These are phyloP conservation scores for Neosilurus hyrtlii DNA, from an alignment of 2,797 vertebrate species.

Conservation along the genomic window DNA sequence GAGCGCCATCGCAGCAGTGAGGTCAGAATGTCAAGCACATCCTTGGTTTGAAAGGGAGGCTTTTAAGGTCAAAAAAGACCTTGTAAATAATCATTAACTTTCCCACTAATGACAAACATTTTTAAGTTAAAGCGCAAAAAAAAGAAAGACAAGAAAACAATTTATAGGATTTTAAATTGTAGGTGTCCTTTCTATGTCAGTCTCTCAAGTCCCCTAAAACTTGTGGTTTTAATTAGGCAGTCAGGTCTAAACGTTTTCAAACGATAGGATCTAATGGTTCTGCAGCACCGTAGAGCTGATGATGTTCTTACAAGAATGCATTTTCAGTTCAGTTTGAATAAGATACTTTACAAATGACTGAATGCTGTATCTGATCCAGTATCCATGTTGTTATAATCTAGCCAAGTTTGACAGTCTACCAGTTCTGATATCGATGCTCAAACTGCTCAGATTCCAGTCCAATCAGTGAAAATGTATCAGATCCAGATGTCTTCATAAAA, in stretches of 20 bases:
- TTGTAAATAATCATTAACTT: constrained; percentile 47
- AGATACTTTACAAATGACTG: constrained; percentile 23
- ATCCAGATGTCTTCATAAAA: constrained; percentile 43
- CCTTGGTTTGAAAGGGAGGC: constrained; percentile 18
- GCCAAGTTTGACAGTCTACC: constrained; percentile 21
- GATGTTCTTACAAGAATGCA: background rate
- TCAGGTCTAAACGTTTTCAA: constrained; percentile 23
- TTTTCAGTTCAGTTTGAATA: constrained; percentile 6
- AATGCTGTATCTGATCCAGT: constrained; percentile 24
- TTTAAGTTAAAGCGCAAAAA: constrained; percentile 28
- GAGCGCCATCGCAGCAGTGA: background rate
- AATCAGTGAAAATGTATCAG: constrained; percentile 38
- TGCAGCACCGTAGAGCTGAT: constrained; percentile 7
- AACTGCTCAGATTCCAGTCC: constrained; percentile 24
- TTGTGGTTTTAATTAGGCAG: constrained; percentile 47
- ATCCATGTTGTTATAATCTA: background rate
- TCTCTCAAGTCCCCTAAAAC: constrained; percentile 23
- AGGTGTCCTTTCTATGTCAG: constrained; percentile 15
- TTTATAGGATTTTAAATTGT: constrained; percentile 17
- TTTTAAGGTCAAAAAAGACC: constrained; percentile 27
- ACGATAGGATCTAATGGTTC: constrained; percentile 17
- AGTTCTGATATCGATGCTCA: constrained; percentile 12
- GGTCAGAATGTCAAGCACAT: constrained; percentile 23
- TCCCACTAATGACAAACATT: constrained; percentile 26
- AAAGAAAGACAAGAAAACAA: background rate